A percentile compares a stretch with the other conserved stretches of the same genome.
These are phyloP conservation scores for Diachasma alloeum DNA, from an alignment of 1,140 invertebrate genomes.

Conservation along the genomic window DNA sequence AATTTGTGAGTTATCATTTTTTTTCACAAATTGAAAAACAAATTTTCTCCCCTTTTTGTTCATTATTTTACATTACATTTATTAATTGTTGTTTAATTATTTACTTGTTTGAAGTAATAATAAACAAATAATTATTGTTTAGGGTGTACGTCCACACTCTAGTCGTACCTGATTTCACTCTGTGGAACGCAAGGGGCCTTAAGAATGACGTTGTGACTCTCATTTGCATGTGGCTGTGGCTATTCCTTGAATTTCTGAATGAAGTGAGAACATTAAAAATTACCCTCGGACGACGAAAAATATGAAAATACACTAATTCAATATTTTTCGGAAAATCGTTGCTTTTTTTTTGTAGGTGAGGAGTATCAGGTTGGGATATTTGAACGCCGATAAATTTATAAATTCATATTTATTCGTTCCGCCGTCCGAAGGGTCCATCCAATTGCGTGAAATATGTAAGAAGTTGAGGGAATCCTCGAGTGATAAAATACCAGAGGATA, in stretches of 20 bases:
- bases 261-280: constrained; percentile 39
- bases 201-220: constrained; percentile 33
- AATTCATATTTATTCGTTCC: constrained; percentile 49
- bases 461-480: constrained; percentile 20
- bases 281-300: not conserved
- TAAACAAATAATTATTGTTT: constrained; percentile 27
- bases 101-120: not conserved
- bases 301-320: not conserved
- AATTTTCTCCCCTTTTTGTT: not conserved
- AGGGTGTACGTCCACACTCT: constrained; percentile 50
- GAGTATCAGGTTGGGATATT: constrained; percentile 42
- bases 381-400: constrained; percentile 40
- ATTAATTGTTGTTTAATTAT: not conserved
- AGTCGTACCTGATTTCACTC: constrained; percentile 47
- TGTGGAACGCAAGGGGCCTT: constrained; percentile 37
- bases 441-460: constrained; percentile 47
- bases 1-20: constrained; percentile 43
- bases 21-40: not conserved
- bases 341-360: constrained; percentile 25
- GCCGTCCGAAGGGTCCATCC: constrained; percentile 42
- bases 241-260: constrained; percentile 46
- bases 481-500: not conserved
- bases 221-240: constrained; percentile 49
- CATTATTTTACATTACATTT: not conserved
- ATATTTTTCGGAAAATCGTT: not conserved